Evolutionary conservation across 1,140 invertebrate species (phyloP), one percentile per base, ranked within the genome.

Genomic region (Chrysopa pallens): DNA sequence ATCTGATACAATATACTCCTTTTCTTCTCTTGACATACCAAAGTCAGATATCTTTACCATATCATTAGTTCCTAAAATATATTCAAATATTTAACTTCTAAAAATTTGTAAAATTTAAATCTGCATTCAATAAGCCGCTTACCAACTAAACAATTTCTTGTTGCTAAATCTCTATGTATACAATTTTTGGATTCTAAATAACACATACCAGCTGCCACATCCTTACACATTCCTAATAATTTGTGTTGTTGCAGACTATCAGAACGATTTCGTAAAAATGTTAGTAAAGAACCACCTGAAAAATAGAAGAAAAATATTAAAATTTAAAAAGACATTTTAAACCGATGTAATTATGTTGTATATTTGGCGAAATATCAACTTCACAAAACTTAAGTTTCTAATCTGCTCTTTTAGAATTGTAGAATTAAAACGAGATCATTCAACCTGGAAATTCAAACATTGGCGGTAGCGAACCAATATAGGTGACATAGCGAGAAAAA

Each of bases 31-130:
- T 0, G 91, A 96, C 91, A 98, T 96, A 47, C 93, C 92, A 69
- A 96, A 96, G 63, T 96, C 91, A 0, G 90, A 94, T 56, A 96
- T 95, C 70, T 97, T 97, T 1, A 95, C 89, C 48, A 79, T 78
- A 52, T 84, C 84, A 42, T 86, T 78, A 48, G 80, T 69, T 45
- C 78, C 78, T 70, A 51, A 48, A 52, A 65, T 48, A 8, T 39
- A 29, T 33, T 6, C 6, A 6, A 31, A 31, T 31, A 31, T 31
- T 31, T 31, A 31, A 31, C 29, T n/a, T n/a, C n/a, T n/a, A n/a
- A n/a, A n/a, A n/a, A n/a, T n/a, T n/a, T n/a, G n/a, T n/a, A n/a
- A n/a, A n/a, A n/a, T n/a, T n/a, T n/a, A n/a, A n/a, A n/a, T n/a
- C n/a, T n/a, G n/a, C n/a, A n/a, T n/a, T n/a, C n/a, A n/a, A n/a